Base-by-base conservation (phyloP, 2,113 vertebrate genomes). In the Xiphorhynchus elegans region DNA sequence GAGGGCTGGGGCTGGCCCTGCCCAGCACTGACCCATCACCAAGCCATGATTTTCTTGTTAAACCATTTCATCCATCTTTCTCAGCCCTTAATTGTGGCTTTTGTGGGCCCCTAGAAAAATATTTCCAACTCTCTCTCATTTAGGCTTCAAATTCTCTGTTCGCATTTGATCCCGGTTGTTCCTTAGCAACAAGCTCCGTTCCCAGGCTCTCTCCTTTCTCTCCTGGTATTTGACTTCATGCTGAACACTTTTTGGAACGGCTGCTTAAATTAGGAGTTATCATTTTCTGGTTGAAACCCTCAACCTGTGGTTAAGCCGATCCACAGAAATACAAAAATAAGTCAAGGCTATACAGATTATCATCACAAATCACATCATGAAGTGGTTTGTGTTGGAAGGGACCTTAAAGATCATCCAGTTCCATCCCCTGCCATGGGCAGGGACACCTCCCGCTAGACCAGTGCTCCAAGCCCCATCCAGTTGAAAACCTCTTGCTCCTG, bases 171-270 rank as follows among this genome's bases (percentile, higher is more conserved):
- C 74, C 86, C 11, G 2, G 62, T 20, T 56, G 87, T 91, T 78
- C 39, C 95, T 87, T 84, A 96, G 95, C 95, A 96, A 95, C 96
- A n/a, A 79, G 77, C 76, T 60, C 59, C 0, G 21, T 81, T 95
- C 95, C 88, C 94, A 91, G 92, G 94, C 87, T 82, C 94, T 60
- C 90, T 26, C 58, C 2, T 76, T 86, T 62, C 78, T 31, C 90
- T 62, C 79, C 59, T 4, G 26, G 10, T 75, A 60, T 42, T 96
- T 66, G 79, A 40, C 78, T 87, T 60, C 49, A 25, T 7, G 1
- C 40, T 49, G 75, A 72, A 84, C 66, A 5, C 70, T 82, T 91
- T 42, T 6, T 60, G 79, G 72, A 87, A 64, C 0, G 7, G 5
- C 74, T 23, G 81, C 44, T 68, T 21, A 28, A 70, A 78, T 47